phyloP scores from a whole-genome alignment of 2,113 vertebrate genomes.

The Tupaia chinensis region DNA sequence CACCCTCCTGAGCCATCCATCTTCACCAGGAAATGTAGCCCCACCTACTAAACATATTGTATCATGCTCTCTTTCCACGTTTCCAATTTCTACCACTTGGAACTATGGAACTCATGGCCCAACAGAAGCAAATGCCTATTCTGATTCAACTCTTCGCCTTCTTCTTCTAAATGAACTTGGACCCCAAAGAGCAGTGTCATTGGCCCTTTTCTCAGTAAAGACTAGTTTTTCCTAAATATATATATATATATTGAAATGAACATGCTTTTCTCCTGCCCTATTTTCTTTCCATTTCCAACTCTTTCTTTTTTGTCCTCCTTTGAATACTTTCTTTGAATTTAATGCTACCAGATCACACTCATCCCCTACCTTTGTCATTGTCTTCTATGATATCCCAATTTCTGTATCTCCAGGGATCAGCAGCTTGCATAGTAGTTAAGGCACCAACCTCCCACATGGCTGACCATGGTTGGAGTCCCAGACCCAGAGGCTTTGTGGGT shows the following conservation, averaged over 20 bases:
- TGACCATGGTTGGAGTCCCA: too few relatives aligned
- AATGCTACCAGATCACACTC: background rate
- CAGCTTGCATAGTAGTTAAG: too few relatives aligned
- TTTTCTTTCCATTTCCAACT: background rate
- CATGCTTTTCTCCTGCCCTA: background rate
- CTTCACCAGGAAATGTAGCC: background rate
- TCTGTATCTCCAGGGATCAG: too few relatives aligned
- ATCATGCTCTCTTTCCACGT: background rate
- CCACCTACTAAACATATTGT: background rate
- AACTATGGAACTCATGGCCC: background rate
- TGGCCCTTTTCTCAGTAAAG: background rate
- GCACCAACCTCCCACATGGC: too few relatives aligned
- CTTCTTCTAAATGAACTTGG: background rate
- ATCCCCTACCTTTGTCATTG: background rate
- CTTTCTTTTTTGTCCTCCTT: background rate
- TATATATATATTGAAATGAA: rapidly evolving
- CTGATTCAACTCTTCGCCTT: background rate
- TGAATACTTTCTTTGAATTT: background rate
- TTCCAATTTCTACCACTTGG: background rate
- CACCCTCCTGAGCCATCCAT: too few relatives aligned
- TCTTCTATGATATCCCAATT: too few relatives aligned
- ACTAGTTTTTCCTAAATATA: background rate
- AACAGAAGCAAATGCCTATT: background rate
- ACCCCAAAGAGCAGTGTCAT: rapidly evolving
- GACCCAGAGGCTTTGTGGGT: background rate